These are phyloP conservation scores for Mobula hypostoma DNA, from an alignment of 2,113 vertebrate genomes.

Conservation along the genomic window DNA sequence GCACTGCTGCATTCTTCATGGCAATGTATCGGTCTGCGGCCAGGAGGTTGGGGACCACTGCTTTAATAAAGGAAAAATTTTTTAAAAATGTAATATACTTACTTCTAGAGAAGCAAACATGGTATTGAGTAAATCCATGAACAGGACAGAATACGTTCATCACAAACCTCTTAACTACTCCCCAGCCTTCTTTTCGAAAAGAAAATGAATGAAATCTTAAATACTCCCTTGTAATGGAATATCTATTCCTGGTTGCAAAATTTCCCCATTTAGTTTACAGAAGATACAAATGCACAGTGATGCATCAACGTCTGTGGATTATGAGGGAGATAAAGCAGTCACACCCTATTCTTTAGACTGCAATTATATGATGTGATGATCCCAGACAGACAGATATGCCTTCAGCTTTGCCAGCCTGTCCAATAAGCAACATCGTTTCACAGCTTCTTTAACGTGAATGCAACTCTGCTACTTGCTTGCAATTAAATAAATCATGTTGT, in stretches of 20 bases:
- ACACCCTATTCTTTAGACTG: not conserved
- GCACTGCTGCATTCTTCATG: too few species aligned
- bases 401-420: not conserved
- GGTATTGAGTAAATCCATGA: not conserved
- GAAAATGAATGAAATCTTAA: not conserved
- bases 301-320: not conserved
- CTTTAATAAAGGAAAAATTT: too few species aligned
- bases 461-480: not conserved
- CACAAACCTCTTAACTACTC: not conserved
- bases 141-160: not conserved
- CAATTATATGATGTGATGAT: not conserved
- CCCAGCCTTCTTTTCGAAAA: not conserved
- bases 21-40: too few species aligned
- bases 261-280: not conserved
- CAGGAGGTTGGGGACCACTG: too few species aligned
- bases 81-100: too few species aligned
- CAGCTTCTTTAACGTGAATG: not conserved
- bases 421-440: not conserved
- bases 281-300: not conserved
- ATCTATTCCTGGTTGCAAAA: not conserved
- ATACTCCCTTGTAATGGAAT: not conserved
- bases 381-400: not conserved
- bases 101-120: too few species aligned
- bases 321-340: not conserved
- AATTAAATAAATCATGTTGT: not conserved